Evolutionary conservation across 2,888 invertebrate genomes (phyloP), one percentile per base, ranked within the genome.

Genomic region (Temnothorax unifasciatus): DNA sequence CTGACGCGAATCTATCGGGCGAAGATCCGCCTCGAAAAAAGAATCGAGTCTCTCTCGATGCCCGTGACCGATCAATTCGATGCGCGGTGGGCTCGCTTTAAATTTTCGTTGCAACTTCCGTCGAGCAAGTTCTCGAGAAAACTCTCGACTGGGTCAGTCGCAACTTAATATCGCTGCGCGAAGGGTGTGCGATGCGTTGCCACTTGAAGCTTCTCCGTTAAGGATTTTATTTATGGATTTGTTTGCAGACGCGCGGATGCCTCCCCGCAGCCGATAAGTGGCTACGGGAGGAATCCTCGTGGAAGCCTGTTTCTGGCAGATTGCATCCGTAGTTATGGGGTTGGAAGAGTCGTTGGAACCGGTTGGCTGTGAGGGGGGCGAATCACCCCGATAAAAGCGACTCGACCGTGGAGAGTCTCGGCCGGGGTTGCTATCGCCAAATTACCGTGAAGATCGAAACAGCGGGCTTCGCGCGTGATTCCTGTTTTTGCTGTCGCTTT

Each of bases 201-300:
- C 68, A 57, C 83, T 74, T 69, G 77, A 63, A 86, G 76, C 21
- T 54, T 41, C 68, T 83, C 47, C 79, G 69, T 64, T 50, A 84
- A 85, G 89, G 83, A 87, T 86, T 90, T 90, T 92, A 92, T 92
- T 92, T 92, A 92, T 90, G 90, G 89, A 90, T 92, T 92, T 91
- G 92, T 92, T 92, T 91, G 91, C 90, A 85, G 79, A 87, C 82
- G 86, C 87, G 84, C 87, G 84, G 85, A 81, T 75, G 87, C 88
- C 88, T 68, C 59, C 11, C 88, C 86, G 83, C 71, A 82, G 82
- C 85, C 87, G 92, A 92, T 92, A 92, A 92, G 89, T 91, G 90
- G 90, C 89, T 79, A 85, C 74, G 87, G 47, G 47, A 47, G 66
- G 88, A 89, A 77, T 76, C 61, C 87, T 75, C 84, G 85, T 87